These are phyloP conservation scores for Sipha flava DNA, from an alignment of 1,140 invertebrate genomes.

Conservation along the genomic window DNA sequence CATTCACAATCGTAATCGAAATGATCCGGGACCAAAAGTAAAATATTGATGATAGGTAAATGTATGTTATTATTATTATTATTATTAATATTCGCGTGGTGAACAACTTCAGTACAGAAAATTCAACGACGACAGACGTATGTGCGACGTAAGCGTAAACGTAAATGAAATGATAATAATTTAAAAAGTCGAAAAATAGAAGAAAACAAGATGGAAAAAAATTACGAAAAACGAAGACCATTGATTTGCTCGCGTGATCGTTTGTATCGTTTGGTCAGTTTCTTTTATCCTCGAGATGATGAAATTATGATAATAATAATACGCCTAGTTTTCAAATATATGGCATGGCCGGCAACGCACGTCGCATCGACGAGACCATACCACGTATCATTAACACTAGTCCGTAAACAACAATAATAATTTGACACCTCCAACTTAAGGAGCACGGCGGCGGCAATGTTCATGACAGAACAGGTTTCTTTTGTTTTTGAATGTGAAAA, in stretches of 20 bases:
- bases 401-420: slow-evolving; percentile 16
- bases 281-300: background rate
- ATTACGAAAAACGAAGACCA: too few species aligned
- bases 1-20: too few species aligned
- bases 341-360: background rate
- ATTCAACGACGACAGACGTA: too few species aligned
- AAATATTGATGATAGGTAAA: too few species aligned
- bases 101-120: too few species aligned
- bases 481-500: slow-evolving; percentile 12
- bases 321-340: background rate
- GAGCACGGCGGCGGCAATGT: background rate
- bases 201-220: too few species aligned
- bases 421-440: slow-evolving; percentile 3
- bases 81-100: too few species aligned
- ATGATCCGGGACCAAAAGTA: too few species aligned
- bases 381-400: background rate
- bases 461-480: slow-evolving; percentile 14
- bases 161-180: too few species aligned
- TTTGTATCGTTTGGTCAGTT: background rate
- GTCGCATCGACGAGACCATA: background rate
- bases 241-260: background rate
- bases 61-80: too few species aligned
- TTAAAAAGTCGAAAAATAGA: too few species aligned
- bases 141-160: too few species aligned
- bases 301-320: background rate